Evolutionary conservation across 2,797 vertebrate species (phyloP).

Genomic region (Harpagifer antarcticus): DNA sequence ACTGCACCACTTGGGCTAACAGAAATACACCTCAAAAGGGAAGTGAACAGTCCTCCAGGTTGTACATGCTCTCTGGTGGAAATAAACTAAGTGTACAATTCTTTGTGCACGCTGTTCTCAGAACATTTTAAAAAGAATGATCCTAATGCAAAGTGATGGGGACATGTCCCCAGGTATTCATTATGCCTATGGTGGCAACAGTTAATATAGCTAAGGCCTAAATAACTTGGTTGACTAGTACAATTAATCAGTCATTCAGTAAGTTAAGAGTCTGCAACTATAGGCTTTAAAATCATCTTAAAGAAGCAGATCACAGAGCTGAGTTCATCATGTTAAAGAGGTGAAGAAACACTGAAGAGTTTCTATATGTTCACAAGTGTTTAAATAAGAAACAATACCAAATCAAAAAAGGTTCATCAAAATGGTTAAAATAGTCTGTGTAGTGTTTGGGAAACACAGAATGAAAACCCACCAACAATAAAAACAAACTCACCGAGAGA

Average conservation of each 20-base stretch:
- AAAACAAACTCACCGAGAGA: slow-evolving; percentile 52
- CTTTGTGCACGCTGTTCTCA: too few species aligned
- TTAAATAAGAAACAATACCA: background rate
- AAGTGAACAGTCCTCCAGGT: too few species aligned
- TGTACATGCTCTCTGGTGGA: too few species aligned
- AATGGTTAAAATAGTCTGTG: background rate
- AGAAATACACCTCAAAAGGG: too few species aligned
- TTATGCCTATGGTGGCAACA: too few species aligned
- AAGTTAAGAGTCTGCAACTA: background rate
- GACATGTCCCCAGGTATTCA: too few species aligned
- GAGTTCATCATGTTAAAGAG: background rate
- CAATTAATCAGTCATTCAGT: background rate
- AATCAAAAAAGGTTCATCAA: background rate
- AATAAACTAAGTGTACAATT: too few species aligned
- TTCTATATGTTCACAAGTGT: background rate
- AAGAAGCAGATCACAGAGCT: background rate
- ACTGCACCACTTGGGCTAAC: too few species aligned
- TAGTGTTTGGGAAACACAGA: background rate
- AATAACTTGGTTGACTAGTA: background rate
- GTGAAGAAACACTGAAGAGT: background rate
- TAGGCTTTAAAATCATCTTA: background rate
- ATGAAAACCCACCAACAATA: background rate
- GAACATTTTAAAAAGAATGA: too few species aligned
- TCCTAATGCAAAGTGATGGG: too few species aligned
- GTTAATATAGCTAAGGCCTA: background rate